phyloP scores from a whole-genome alignment of 2,113 vertebrate genomes.

The Dolichallabes microphthalmus region DNA sequence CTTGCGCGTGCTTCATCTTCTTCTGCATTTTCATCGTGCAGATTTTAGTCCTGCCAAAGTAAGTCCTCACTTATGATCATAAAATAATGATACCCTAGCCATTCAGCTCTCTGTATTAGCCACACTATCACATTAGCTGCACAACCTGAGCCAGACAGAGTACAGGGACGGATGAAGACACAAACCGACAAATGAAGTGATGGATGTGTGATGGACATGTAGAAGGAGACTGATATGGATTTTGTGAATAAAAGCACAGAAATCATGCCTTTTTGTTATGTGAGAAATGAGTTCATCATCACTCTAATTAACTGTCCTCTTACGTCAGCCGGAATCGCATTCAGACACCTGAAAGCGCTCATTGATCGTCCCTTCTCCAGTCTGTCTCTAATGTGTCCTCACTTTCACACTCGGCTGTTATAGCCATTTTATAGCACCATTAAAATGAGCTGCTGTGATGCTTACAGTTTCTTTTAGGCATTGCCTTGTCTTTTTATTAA shows the following conservation, averaged over 20 bases:
- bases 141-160: neutral
- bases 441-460: conserved; percentile 11
- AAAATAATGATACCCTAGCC: neutral
- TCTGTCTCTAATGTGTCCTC: conserved; percentile 3
- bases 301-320: conserved; percentile 56
- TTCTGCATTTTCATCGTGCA: conserved; percentile 96
- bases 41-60: conserved; percentile 82
- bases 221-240: conserved; percentile 56
- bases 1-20: conserved; percentile 95
- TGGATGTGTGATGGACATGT: conserved; percentile 11
- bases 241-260: conserved; percentile 59
- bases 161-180: conserved; percentile 42
- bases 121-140: neutral
- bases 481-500: neutral
- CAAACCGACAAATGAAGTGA: conserved; percentile 50
- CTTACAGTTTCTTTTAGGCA: neutral
- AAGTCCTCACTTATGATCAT: conserved; percentile 5
- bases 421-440: conserved; percentile 17
- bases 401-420: neutral
- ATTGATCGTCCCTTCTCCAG: conserved; percentile 56
- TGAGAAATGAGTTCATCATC: conserved; percentile 5
- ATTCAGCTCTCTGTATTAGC: neutral
- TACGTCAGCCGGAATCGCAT: conserved; percentile 43
- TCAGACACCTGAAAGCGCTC: conserved; percentile 54
- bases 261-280: conserved; percentile 19